Base-by-base conservation (phyloP, 2,888 invertebrate species). In the Metalampra italica region DNA sequence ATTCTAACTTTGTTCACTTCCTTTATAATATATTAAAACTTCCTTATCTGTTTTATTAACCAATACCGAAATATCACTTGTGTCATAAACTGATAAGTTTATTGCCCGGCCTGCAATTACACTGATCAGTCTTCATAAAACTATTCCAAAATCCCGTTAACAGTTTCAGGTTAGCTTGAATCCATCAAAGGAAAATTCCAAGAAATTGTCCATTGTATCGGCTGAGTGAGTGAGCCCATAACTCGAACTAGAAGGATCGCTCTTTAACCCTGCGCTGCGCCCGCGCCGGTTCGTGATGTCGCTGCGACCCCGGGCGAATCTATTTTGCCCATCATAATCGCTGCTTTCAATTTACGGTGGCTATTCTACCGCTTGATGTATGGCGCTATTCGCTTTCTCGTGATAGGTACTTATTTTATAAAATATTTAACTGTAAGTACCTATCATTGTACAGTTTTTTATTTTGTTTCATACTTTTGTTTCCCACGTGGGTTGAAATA, bases 251-350 rank as follows among this genome's bases (percentile, higher is more conserved):
- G 74, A 78, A 71, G 80, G 73, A 76, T 71, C 75, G 85, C 84
- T 83, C 83, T 82, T 83, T 86, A 81, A 86, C 87, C 87, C 74
- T 64, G 53, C 54, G 64, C 66, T 14, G 22, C 46, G 36, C 37
- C 38, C 37, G 30, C 37, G 39, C 30, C 71, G 72, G 68, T 72
- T 83, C 88, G 88, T 87, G 88, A 83, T 83, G 87, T 88, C 88
- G 78, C 79, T 66, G 68, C 75, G 82, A 82, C 84, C 52, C 64
- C 77, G 55, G 69, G 74, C 75, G 71, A 82, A 87, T 84, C 87
- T 80, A 79, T 84, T 83, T 73, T 79, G 70, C 82, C 78, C 87
- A 82, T 85, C 85, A 84, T 87, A 87, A 86, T 85, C 79, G 82
- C 69, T 75, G 75, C 72, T 79, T 88, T 87, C 84, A 87, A 86